Conservation (phyloP, 2,113 vertebrate genomes). For the Microcebus griseorufus region DNA sequence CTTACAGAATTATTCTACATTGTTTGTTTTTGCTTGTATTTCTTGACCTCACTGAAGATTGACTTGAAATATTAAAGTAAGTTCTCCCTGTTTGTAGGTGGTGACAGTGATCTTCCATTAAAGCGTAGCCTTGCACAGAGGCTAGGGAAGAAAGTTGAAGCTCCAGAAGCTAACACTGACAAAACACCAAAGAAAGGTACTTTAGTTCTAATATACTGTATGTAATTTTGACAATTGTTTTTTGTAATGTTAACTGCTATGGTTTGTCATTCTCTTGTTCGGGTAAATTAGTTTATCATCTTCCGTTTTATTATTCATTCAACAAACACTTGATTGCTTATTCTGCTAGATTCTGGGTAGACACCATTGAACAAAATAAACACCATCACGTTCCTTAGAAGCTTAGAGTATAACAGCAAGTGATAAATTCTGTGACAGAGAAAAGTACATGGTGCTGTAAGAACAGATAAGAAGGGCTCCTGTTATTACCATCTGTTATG, state of each 20-base stretch:
- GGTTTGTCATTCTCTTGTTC: background rate
- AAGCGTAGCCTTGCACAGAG: slow-evolving; percentile 90
- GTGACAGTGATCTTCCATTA: slow-evolving; percentile 76
- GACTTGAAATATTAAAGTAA: slow-evolving; percentile 13
- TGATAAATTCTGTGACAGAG: background rate
- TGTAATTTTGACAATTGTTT: background rate
- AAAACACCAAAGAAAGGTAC: slow-evolving; percentile 86
- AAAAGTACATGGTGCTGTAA: background rate
- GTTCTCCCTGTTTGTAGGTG: slow-evolving; percentile 28
- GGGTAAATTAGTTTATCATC: background rate
- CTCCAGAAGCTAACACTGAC: slow-evolving; percentile 72
- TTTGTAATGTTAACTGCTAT: background rate
- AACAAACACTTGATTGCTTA: background rate
- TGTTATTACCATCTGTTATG: background rate
- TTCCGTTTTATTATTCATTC: background rate
- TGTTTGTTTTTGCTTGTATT: slow-evolving; percentile 38
- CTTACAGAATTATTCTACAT: background rate
- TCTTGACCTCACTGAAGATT: slow-evolving; percentile 5
- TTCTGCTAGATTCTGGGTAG: background rate
- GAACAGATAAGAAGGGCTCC: background rate
- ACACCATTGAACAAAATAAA: background rate
- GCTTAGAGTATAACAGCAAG: background rate
- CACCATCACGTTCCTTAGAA: background rate
- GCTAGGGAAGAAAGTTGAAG: slow-evolving; percentile 89
- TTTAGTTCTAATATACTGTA: rapidly evolving